Conservation (phyloP, 2,113 vertebrate species). For the Poeciliopsis turrubarensis region DNA sequence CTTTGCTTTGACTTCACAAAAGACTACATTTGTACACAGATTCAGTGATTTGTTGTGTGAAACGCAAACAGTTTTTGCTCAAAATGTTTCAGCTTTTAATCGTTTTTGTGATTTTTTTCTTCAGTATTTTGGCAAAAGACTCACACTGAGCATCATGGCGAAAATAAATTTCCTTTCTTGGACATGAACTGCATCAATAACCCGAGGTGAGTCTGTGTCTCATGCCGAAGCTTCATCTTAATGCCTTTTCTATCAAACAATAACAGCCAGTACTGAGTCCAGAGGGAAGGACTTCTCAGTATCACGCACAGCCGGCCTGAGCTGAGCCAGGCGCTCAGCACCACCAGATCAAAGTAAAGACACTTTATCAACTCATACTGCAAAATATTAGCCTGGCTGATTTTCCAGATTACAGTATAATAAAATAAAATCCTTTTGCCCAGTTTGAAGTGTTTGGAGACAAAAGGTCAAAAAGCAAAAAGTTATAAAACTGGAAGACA, state of each 20-base stretch:
- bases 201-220: conserved; percentile 56
- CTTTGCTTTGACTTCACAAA: not conserved
- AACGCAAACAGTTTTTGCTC: not conserved
- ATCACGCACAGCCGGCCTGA: conserved; percentile 60
- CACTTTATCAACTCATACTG: conserved; percentile 66
- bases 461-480: conserved; percentile 49
- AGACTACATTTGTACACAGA: not conserved
- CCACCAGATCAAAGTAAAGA: conserved; percentile 70
- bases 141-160: conserved; percentile 20
- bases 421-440: conserved; percentile 58
- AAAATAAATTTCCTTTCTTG: conserved; percentile 68
- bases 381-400: conserved; percentile 66
- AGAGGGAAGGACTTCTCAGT: conserved; percentile 61
- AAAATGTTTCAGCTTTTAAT: not conserved
- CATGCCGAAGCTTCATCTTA: conserved; percentile 62
- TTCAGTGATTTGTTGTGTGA: not conserved
- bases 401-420: conserved; percentile 59
- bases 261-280: conserved; percentile 69
- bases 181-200: conserved; percentile 61
- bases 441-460: conserved; percentile 32
- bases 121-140: not conserved
- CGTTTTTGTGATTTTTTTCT: not conserved
- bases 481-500: conserved; percentile 49
- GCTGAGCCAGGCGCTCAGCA: conserved; percentile 49
- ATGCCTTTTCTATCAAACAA: conserved; percentile 73